Conservation (phyloP, 1,140 invertebrate genomes). For the Atta cephalotes region DNA sequence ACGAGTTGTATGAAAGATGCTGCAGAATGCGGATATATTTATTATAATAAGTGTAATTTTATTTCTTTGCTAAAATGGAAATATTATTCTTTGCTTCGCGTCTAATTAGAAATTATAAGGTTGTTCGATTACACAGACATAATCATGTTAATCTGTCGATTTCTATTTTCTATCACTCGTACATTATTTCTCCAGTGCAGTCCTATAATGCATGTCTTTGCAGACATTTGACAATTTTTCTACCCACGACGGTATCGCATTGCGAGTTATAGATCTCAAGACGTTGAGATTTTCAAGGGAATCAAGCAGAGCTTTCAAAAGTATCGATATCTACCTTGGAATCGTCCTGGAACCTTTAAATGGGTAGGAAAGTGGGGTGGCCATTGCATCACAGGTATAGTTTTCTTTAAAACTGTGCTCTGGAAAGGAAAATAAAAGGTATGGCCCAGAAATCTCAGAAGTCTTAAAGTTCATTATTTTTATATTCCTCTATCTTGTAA, state of each 20-base stretch:
- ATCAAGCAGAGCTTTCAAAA: not conserved
- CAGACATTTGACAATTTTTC: not conserved
- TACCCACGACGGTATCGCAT: not conserved
- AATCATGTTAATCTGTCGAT: not conserved
- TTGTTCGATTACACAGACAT: not conserved
- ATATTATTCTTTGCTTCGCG: not conserved
- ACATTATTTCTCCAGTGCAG: not conserved
- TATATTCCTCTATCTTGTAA: too few relatives aligned
- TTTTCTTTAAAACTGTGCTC: too few relatives aligned
- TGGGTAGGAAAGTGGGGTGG: too few relatives aligned
- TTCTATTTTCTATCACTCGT: not conserved
- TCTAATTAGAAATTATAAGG: not conserved
- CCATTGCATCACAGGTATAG: too few relatives aligned
- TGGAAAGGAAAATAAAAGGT: too few relatives aligned
- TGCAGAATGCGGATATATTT: not conserved
- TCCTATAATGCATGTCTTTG: not conserved
- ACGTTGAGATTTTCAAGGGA: not conserved
- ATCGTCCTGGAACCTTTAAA: not conserved
- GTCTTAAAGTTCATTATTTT: too few relatives aligned
- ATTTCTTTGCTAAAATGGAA: slow-evolving; percentile 1
- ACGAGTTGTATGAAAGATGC: not conserved
- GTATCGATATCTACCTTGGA: not conserved
- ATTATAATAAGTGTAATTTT: slow-evolving; percentile 12
- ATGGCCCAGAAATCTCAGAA: too few relatives aligned
- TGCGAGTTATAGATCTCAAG: not conserved